Conservation (phyloP, 2,888 invertebrate species). For the Erannis defoliaria region DNA sequence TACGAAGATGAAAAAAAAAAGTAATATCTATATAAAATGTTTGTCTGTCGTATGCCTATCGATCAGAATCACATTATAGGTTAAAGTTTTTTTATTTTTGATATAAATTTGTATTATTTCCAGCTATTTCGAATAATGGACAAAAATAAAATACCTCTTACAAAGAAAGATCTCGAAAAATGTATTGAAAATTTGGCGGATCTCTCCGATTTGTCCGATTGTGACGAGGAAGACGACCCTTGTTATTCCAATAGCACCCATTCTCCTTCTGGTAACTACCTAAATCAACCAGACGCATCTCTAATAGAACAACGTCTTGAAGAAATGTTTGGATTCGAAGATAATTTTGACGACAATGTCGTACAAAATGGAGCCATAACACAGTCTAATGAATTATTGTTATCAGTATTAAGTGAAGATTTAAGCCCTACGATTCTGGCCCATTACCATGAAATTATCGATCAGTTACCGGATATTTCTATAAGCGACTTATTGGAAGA, state of each 20-base stretch:
- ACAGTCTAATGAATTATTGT: constrained; percentile 14
- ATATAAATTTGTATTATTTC: background rate
- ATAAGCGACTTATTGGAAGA: constrained; percentile 5
- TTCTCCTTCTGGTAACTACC: constrained; percentile 31
- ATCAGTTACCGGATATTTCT: constrained; percentile 1
- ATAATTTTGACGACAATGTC: constrained; percentile 26
- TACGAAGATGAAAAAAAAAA: background rate
- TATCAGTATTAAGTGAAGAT: background rate
- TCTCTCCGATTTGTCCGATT: constrained; percentile 1
- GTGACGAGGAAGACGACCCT: constrained; percentile 15
- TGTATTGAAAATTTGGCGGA: constrained; percentile 29
- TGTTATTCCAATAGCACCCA: constrained; percentile 29
- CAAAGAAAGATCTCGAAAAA: constrained; percentile 17
- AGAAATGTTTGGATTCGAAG: constrained; percentile 33
- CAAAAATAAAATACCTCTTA: constrained; percentile 12
- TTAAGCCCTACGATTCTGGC: constrained; percentile 4
- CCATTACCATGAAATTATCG: background rate
- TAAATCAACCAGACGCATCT: constrained; percentile 32
- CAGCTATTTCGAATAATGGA: background rate
- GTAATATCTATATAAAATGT: background rate
- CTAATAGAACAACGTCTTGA: constrained; percentile 35
- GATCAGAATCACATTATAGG: background rate
- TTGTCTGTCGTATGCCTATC: background rate
- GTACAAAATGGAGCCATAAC: constrained; percentile 25
- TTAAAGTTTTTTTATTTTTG: background rate